Evolutionary conservation across 2,888 invertebrate genomes (phyloP), one percentile per base, ranked within the genome.

Genomic region (Criorhina ranunculi): DNA sequence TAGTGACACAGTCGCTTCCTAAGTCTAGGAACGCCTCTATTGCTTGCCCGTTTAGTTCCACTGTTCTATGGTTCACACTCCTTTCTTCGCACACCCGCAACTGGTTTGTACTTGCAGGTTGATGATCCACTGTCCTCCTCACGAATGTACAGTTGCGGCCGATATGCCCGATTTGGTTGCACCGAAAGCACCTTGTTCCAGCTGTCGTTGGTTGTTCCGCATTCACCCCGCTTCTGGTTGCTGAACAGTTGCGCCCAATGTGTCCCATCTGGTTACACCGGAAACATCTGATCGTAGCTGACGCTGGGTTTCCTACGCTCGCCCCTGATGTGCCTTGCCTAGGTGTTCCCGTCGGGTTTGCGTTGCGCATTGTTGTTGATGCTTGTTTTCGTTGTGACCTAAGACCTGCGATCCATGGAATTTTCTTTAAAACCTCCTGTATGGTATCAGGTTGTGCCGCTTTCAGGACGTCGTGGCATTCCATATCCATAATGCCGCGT

Each of bases 1-100:
- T 11, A 1, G 76, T 76, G 2, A 76, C 67, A 8, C 66, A 66
- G 7, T 76, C 76, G 9, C 40, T 76, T 17, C 51, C 31, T 7
- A 72, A 15, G 12, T 42, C 62, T 7, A 73, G 33, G 29, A 59
- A 67, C 5, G 33, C 40, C 1, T 49, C 15, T 4, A 75, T 29
- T 9, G 44, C 11, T 8, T 51, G 24, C 9, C 44, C 60, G 24
- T 77, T 77, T 12, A 69, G 44, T 9, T 35, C n/a, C 15, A 35
- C 57, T 31, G 12, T 31, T 19, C 62, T 72, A 1, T 51, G 33
- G 7, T 62, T 53, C 15, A 55, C 69, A 57, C 46, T 70, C 12
- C 19, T 7, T 33, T 31, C 35, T 17, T 62, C 62, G 1, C 44
- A 42, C 15, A 55, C 49, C 66, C 51, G 53, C 51, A 66, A 51